These are phyloP conservation scores for Varanus salvator DNA, from an alignment of 2,113 vertebrate species.

Conservation along the genomic window DNA sequence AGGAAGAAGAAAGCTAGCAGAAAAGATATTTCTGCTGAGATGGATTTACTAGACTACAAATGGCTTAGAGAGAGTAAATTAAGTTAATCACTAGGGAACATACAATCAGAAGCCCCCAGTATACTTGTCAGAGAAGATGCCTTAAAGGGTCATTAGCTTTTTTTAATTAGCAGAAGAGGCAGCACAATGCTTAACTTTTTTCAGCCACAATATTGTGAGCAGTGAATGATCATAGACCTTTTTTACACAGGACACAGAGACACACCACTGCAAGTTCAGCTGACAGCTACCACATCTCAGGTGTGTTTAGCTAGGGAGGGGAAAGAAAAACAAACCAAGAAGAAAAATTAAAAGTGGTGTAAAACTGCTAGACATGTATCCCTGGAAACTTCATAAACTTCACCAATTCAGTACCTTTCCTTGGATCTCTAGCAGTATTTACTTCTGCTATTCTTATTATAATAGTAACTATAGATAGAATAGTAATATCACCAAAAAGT, in stretches of 20 bases:
- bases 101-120: slow-evolving; percentile 4
- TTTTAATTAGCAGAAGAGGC: slow-evolving; percentile 8
- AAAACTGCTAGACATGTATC: background rate
- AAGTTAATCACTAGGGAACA: slow-evolving; percentile 5
- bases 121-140: slow-evolving; percentile 14
- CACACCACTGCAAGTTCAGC: background rate
- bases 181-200: background rate
- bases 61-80: slow-evolving; percentile 31
- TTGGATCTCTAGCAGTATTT: background rate
- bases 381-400: background rate
- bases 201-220: background rate
- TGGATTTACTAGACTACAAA: slow-evolving; percentile 16
- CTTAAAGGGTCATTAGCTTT: slow-evolving; percentile 8
- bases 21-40: slow-evolving; percentile 9
- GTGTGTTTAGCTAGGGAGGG: background rate
- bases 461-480: background rate
- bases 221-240: background rate
- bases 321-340: background rate
- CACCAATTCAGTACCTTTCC: background rate
- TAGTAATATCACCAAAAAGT: background rate
- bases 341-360: background rate
- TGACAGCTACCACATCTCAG: background rate
- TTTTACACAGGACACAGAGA: background rate
- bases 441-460: background rate
- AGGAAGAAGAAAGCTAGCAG: background rate